These are phyloP conservation scores for Heteronetta atricapilla DNA, from an alignment of 2,113 vertebrate species.

Conservation along the genomic window DNA sequence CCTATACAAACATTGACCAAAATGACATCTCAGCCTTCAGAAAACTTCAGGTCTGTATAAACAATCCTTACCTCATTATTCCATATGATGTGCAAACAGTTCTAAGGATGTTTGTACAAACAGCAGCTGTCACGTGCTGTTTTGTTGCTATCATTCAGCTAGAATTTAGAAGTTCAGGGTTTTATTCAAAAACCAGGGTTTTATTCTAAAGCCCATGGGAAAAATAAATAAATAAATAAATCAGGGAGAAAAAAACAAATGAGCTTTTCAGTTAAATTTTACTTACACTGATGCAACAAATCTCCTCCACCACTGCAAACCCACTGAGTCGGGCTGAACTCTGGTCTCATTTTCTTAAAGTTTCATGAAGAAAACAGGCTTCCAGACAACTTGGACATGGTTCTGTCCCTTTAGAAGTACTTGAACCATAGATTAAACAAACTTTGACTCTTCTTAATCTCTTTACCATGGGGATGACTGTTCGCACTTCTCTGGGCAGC, in stretches of 20 bases:
- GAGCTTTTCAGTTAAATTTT: conserved; percentile 35
- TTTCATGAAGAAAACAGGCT: neutral
- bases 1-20: neutral
- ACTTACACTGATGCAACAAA: neutral
- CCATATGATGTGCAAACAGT: neutral
- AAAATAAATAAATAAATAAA: neutral
- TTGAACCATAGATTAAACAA: neutral
- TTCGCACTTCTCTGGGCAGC: neutral
- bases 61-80: neutral
- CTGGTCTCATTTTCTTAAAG: neutral
- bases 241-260: neutral
- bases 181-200: conserved; percentile 4
- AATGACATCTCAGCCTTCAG: neutral
- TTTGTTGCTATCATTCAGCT: neutral
- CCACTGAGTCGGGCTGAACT: neutral
- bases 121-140: neutral
- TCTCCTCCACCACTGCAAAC: neutral
- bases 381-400: neutral
- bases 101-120: neutral
- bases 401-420: neutral
- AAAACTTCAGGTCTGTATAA: neutral
- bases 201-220: neutral
- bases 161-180: neutral
- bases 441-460: neutral
- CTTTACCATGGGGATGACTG: neutral